Base-by-base conservation (phyloP, 92 coral and sea anemone species). In the Phenganax stokvisi region DNA sequence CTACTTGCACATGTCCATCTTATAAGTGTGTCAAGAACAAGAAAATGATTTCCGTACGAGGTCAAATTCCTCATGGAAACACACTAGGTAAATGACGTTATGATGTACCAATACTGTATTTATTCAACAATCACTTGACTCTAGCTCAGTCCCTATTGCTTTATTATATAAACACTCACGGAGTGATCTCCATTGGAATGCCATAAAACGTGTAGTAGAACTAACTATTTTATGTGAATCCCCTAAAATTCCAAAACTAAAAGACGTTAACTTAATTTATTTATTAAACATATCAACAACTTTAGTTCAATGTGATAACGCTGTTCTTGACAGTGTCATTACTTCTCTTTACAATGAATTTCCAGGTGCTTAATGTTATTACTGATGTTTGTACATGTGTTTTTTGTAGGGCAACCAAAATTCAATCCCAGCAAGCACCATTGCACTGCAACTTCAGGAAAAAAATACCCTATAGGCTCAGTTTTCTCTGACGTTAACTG, bases 401-500 rank as follows among this genome's bases (percentile, higher is more conserved):
- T 28, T 30, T 51, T 37, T 30, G 12, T 53, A 68, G 47, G 9
- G 13, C 30, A 37, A 68, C 72, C 20, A 66, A 53, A 17, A 28
- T n/a, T 68, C 47, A 51, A 12, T 10, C 53, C 80, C 63, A 75
- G 71, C 71, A 1, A 27, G 52, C 67, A 54, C 80, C 16, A 28
- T 28, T 76, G 81, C 44, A 59, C 81, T 13, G 16, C 69, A 57
- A 2, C 64, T 8, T 12, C 69, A 25, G 81, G 81, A 76, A 76
- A 29, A 25, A 27, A 13, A 12, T 76, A 29, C 47, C 12, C 5
- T 29, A 30, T 57, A 57, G 81, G 81, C 30, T 51, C 64, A 28
- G 56, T 57, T 61, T 76, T 76, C 81, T 30, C 67, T 57, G 69
- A 76, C 70, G 16, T 30, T 51, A 76, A 76, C 70, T 76, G 81